A percentile compares a stretch with the other conserved stretches of the same genome.
phyloP scores from a whole-genome alignment of 2,888 invertebrate genomes.

The Lottia scabra region DNA sequence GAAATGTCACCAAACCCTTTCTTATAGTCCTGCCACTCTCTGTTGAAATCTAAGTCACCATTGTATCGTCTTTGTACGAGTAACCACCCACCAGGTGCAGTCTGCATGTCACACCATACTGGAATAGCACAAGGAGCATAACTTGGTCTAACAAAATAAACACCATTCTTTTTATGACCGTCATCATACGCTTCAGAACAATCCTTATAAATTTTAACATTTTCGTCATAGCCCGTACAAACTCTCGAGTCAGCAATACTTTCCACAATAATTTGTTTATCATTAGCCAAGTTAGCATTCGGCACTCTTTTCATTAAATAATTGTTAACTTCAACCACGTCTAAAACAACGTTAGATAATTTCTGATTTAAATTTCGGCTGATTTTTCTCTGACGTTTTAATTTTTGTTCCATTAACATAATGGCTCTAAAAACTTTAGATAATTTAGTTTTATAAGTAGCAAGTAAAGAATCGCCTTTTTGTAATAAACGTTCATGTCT shows the following conservation, averaged over 20 bases:
- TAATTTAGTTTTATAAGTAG: constrained; percentile 48
- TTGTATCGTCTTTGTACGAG: constrained; percentile 55
- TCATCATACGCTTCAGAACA: constrained; percentile 55
- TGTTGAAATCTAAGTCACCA: constrained; percentile 54
- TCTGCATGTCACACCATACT: constrained; percentile 78
- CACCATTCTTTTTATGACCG: constrained; percentile 57
- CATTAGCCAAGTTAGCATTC: constrained; percentile 25
- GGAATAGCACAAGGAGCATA: constrained; percentile 63
- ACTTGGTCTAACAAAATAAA: constrained; percentile 62
- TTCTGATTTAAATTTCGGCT: constrained; percentile 59
- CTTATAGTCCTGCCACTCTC: constrained; percentile 61
- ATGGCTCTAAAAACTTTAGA: constrained; percentile 49
- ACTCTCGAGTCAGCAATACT: constrained; percentile 46
- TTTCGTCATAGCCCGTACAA: constrained; percentile 50
- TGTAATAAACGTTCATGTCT: constrained; percentile 48
- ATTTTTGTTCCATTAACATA: constrained; percentile 48
- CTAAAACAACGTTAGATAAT: constrained; percentile 61
- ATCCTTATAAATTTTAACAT: constrained; percentile 48
- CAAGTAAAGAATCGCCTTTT: constrained; percentile 43
- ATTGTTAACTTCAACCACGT: constrained; percentile 63
- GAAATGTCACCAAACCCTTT: constrained; percentile 63
- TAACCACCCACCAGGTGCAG: constrained; percentile 70
- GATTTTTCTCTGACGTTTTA: constrained; percentile 45
- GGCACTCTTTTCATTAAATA: constrained; percentile 50
- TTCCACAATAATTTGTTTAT: constrained; percentile 52